Conservation (phyloP, 2,797 vertebrate species). For the Sphaeramia orbicularis region DNA sequence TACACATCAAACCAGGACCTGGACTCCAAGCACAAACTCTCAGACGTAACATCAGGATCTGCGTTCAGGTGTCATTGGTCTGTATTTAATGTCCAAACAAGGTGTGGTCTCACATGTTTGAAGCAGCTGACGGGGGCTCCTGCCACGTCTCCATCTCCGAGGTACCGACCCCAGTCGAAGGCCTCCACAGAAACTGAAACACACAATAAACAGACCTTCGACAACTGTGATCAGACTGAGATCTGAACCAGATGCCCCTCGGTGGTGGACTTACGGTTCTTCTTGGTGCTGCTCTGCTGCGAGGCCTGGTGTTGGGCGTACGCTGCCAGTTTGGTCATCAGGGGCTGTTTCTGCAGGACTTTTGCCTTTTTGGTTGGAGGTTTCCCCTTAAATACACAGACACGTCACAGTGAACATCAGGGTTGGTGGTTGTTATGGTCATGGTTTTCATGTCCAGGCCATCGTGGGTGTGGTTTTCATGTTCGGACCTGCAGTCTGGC, state of each 20-base stretch:
- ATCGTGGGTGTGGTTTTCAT: too few relatives aligned
- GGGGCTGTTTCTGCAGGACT: constrained; percentile 95
- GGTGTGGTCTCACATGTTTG: constrained; percentile 90
- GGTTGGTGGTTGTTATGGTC: too few relatives aligned
- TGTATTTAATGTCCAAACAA: too few relatives aligned
- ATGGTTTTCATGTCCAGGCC: too few relatives aligned
- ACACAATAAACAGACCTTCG: not conserved
- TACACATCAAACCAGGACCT: too few relatives aligned
- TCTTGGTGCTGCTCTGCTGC: constrained; percentile 91
- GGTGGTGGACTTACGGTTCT: constrained; percentile 89
- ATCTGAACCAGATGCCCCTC: too few relatives aligned
- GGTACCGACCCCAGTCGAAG: constrained; percentile 95
- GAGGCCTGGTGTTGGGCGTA: constrained; percentile 92
- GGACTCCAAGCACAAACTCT: too few relatives aligned
- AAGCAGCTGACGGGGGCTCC: constrained; percentile 95
- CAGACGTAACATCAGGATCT: too few relatives aligned
- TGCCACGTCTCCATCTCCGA: constrained; percentile 91
- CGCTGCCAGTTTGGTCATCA: constrained; percentile 93
- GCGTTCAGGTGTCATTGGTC: too few relatives aligned
- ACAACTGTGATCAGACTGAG: too few relatives aligned
- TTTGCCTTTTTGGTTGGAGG: constrained; percentile 97
- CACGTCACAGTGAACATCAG: too few relatives aligned
- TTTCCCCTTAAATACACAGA: constrained; percentile 90
- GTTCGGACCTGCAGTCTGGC: constrained; percentile 93
- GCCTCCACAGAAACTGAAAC: constrained; percentile 87